Percentiles rank a stretch among this genome's conserved stretches.
Evolutionary conservation across 1,140 invertebrate species (phyloP).

Genomic region (Rhyzopertha dominica): DNA sequence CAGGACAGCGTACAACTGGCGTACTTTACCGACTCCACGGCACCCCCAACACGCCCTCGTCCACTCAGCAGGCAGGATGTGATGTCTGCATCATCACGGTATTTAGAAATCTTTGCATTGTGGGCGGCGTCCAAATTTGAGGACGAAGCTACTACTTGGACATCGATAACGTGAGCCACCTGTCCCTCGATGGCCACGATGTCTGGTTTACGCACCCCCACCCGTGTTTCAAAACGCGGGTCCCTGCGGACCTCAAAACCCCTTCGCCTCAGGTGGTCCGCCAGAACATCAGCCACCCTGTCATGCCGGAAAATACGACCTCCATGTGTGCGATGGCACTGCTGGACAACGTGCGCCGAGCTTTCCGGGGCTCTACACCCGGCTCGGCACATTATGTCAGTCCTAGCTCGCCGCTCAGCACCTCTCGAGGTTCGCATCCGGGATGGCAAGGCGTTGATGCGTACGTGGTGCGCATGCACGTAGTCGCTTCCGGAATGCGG

Average conservation of each 20-base stretch:
- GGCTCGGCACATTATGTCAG: conserved; percentile 32
- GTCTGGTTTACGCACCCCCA: too few species aligned
- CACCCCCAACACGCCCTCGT: too few species aligned
- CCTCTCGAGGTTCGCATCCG: conserved; percentile 28
- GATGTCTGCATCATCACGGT: too few species aligned
- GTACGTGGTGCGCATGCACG: conserved; percentile 27
- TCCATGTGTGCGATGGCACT: conserved; percentile 40
- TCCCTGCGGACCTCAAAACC: conserved; percentile 22
- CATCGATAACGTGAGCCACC: too few species aligned
- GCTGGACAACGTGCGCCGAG: conserved; percentile 40
- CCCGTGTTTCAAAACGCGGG: too few species aligned
- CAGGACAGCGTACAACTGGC: too few species aligned
- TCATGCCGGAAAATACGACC: conserved; percentile 39
- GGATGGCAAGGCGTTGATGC: conserved; percentile 33
- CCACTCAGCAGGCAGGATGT: too few species aligned
- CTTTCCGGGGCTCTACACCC: conserved; percentile 40
- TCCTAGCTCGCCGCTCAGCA: conserved; percentile 3
- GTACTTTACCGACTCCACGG: too few species aligned
- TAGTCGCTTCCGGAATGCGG: conserved; percentile 35
- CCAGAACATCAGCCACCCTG: conserved; percentile 18
- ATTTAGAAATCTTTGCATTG: too few species aligned
- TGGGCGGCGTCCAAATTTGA: too few species aligned
- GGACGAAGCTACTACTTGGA: too few species aligned
- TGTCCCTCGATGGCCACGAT: too few species aligned
- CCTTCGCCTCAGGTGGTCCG: background rate